Evolutionary conservation across 2,888 invertebrate species (phyloP).

Genomic region (Orthosia incerta): DNA sequence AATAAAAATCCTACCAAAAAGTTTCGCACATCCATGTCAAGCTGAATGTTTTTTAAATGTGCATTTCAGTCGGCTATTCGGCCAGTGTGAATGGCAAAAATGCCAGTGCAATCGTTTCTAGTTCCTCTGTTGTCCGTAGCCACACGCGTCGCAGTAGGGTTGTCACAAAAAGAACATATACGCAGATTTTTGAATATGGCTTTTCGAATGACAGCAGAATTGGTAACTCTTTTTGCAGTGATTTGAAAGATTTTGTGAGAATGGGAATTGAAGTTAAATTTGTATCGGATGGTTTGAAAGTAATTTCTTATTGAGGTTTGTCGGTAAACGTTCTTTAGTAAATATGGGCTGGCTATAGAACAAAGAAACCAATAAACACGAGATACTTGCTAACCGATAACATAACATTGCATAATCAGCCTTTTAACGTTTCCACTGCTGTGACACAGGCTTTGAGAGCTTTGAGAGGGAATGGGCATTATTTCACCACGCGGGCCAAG

Average conservation of each 20-base stretch:
- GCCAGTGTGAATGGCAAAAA: constrained; percentile 79
- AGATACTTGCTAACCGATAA: no score
- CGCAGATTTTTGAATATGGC: constrained; percentile 68
- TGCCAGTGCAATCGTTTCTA: constrained; percentile 70
- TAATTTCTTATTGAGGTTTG: background rate
- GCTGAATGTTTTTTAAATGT: constrained; percentile 84
- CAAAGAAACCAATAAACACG: no score
- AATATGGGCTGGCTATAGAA: no score
- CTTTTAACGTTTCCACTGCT: no score
- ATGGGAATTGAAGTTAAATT: background rate
- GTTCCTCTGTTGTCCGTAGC: constrained; percentile 58
- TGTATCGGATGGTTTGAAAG: background rate
- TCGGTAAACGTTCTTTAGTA: no score
- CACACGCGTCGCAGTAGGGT: constrained; percentile 65
- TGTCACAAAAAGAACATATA: constrained; percentile 63
- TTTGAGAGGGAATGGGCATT: no score
- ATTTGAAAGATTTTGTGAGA: constrained; percentile 33
- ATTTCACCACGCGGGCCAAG: no score
- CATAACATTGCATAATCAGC: no score
- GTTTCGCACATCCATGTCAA: constrained; percentile 63
- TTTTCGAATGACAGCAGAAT: constrained; percentile 43
- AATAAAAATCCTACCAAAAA: background rate
- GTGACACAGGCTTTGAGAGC: no score
- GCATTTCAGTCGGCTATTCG: constrained; percentile 80
- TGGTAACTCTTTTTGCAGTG: constrained; percentile 37